Evolutionary conservation across 1,140 invertebrate genomes (phyloP).

Genomic region (Spodoptera frugiperda): DNA sequence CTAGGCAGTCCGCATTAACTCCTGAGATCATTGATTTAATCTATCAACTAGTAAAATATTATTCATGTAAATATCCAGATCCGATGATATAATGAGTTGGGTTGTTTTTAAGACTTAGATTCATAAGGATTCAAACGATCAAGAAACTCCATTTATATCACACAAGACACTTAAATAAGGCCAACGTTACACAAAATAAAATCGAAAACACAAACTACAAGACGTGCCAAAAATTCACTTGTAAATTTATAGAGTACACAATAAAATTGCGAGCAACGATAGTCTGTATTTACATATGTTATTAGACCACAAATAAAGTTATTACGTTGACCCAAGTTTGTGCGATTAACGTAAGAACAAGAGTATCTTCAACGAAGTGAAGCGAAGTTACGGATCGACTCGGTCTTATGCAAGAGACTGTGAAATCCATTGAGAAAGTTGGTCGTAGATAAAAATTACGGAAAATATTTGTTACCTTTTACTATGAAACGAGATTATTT

Average conservation of each 20-base stretch:
- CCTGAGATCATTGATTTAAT: no score
- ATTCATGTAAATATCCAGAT: no score
- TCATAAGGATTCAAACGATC: no score
- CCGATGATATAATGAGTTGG: no score
- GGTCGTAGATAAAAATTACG: conserved; percentile 47
- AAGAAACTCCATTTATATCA: no score
- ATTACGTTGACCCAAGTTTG: conserved; percentile 15
- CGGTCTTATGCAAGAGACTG: conserved; percentile 10
- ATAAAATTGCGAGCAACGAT: neutral
- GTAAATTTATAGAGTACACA: conserved; percentile 8
- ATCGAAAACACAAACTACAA: neutral
- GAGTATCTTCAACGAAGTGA: conserved; percentile 26
- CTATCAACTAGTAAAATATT: no score
- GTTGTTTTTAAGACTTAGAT: no score
- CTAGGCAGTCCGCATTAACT: no score
- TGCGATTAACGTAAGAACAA: conserved; percentile 3
- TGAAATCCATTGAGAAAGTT: conserved; percentile 45
- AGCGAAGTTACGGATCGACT: conserved; percentile 19
- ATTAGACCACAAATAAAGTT: conserved; percentile 17
- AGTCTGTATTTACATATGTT: conserved; percentile 18
- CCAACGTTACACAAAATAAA: neutral
- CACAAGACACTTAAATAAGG: no score
- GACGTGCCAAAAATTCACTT: neutral
- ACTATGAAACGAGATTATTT: neutral
- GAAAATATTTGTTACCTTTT: conserved; percentile 23